Evolutionary conservation across 2,113 vertebrate species (phyloP).

Genomic region (Eublepharis macularius): DNA sequence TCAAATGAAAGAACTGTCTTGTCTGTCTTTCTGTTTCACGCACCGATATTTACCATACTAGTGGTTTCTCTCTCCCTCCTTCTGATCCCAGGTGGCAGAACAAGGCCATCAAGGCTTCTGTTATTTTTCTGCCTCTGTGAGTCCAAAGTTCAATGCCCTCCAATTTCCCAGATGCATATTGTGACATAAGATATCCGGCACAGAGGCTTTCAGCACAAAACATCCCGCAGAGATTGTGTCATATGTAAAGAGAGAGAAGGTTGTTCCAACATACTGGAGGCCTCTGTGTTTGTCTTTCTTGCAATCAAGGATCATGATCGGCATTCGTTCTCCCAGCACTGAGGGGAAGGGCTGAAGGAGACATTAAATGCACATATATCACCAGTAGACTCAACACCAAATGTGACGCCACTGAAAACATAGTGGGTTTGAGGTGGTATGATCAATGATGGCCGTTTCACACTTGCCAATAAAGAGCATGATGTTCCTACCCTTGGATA

Average conservation of each 20-base stretch:
- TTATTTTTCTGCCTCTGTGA: neutral
- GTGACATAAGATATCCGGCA: neutral
- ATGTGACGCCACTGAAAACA: neutral
- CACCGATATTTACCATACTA: neutral
- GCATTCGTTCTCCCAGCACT: neutral
- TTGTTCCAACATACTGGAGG: conserved; percentile 12
- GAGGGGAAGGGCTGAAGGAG: too few species aligned
- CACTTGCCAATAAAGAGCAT: neutral
- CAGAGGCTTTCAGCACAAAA: conserved; percentile 22
- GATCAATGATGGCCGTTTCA: neutral
- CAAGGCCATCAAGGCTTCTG: neutral
- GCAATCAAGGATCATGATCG: neutral
- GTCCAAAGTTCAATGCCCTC: neutral
- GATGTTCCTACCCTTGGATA: neutral
- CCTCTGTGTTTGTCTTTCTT: neutral
- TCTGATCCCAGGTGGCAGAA: neutral
- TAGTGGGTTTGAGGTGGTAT: neutral
- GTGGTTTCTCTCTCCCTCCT: neutral
- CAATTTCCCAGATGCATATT: neutral
- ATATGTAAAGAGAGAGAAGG: conserved; percentile 18
- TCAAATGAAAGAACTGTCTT: neutral
- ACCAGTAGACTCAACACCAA: neutral
- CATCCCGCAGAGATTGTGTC: conserved; percentile 14
- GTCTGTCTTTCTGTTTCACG: neutral
- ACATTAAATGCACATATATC: neutral